Percentiles rank a stretch among this genome's conserved stretches.
Evolutionary conservation across 1,140 invertebrate genomes (phyloP).

Genomic region (Drosophila mauritiana): DNA sequence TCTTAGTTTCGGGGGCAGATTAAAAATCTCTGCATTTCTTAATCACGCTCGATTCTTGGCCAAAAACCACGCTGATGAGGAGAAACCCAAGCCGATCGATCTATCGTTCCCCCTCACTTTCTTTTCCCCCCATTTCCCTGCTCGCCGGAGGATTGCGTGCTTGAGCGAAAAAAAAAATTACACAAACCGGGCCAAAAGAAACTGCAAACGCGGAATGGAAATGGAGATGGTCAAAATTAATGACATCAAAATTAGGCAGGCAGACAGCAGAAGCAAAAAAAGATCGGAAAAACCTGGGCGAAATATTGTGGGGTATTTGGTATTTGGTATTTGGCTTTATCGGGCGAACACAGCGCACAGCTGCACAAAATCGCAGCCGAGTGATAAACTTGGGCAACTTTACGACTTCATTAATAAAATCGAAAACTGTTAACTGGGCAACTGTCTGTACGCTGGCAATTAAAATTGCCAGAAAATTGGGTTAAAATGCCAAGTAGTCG

Average conservation of each 20-base stretch:
- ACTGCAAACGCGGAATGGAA: constrained; percentile 21
- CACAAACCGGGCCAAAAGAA: constrained; percentile 14
- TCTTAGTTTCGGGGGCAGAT: background rate
- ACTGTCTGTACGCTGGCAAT: constrained; percentile 31
- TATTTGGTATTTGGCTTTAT: background rate
- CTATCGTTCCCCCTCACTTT: background rate
- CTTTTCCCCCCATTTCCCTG: background rate
- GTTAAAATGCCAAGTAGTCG: constrained; percentile 39
- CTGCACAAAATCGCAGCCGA: constrained; percentile 21
- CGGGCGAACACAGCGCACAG: constrained; percentile 4
- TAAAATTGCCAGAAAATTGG: constrained; percentile 45
- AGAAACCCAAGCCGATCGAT: constrained; percentile 9
- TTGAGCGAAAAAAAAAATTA: background rate
- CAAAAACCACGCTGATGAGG: constrained; percentile 11
- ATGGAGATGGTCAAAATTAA: constrained; percentile 42
- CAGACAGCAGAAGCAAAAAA: constrained; percentile 2
- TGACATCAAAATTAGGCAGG: constrained; percentile 42
- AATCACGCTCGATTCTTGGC: constrained; percentile 11
- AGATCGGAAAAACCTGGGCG: background rate
- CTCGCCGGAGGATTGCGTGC: constrained; percentile 14
- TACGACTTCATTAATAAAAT: constrained; percentile 46
- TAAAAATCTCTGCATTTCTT: background rate
- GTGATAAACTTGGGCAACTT: constrained; percentile 53
- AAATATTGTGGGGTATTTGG: too few relatives aligned
- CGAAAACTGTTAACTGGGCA: constrained; percentile 21